Evolutionary conservation across 1,140 invertebrate species (phyloP).

Genomic region (Panagrolaimus sp.): DNA sequence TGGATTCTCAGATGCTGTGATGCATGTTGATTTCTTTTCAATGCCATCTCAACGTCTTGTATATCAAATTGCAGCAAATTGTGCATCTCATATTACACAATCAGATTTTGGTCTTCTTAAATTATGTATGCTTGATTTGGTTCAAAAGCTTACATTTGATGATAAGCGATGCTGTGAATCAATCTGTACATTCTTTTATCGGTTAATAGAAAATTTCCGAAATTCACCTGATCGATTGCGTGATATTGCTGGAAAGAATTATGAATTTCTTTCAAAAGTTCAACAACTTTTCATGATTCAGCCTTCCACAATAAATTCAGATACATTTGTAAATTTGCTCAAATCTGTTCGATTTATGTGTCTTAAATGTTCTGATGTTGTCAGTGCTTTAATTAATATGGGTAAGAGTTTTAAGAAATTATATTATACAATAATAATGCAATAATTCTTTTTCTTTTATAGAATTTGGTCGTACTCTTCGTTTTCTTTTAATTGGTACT

Average conservation of each 20-base stretch:
- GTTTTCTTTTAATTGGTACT: conserved; percentile 45
- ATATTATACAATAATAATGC: background rate
- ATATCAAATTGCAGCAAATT: conserved; percentile 55
- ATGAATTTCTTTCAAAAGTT: conserved; percentile 60
- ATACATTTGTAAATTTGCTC: conserved; percentile 46
- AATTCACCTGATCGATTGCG: conserved; percentile 79
- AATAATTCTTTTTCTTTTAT: conserved; percentile 8
- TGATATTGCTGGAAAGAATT: conserved; percentile 89
- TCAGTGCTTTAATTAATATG: conserved; percentile 46
- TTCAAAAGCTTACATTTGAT: conserved; percentile 57
- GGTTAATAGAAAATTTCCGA: conserved; percentile 92
- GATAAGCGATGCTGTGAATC: conserved; percentile 97
- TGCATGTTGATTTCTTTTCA: conserved; percentile 56
- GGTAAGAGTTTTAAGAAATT: conserved; percentile 7
- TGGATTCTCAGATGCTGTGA: conserved; percentile 43
- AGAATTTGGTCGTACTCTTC: conserved; percentile 43
- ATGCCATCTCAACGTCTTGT: conserved; percentile 52
- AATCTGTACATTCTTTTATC: conserved; percentile 85
- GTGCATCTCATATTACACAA: conserved; percentile 38
- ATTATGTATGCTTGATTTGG: conserved; percentile 48
- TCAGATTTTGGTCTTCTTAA: conserved; percentile 42
- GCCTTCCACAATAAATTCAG: conserved; percentile 42
- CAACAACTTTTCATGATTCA: conserved; percentile 68
- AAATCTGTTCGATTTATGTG: conserved; percentile 50
- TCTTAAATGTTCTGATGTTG: conserved; percentile 42